A percentile compares a stretch with the other conserved stretches of the same genome.
Evolutionary conservation across 2,113 vertebrate genomes (phyloP).

Genomic region (Dendropsophus ebraccatus): DNA sequence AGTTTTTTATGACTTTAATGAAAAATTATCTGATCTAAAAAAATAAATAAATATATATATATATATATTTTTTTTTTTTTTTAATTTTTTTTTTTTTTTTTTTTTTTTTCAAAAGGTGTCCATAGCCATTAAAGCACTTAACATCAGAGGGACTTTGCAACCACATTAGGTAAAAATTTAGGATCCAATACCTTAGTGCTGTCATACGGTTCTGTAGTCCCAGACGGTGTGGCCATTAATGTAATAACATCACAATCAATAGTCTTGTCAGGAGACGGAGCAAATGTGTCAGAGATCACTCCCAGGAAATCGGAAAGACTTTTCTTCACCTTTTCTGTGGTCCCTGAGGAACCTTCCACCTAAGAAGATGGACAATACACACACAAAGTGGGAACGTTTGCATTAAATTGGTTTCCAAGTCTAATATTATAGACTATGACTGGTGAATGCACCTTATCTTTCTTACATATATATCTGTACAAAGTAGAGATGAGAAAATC

Average conservation of each 20-base stretch:
- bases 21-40: too few relatives aligned
- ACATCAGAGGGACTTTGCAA: background rate
- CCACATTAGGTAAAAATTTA: background rate
- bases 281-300: constrained; percentile 95
- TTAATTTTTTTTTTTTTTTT: too few relatives aligned
- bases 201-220: constrained; percentile 94
- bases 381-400: background rate
- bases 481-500: too few relatives aligned
- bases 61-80: too few relatives aligned
- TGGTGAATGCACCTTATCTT: too few relatives aligned
- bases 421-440: too few relatives aligned
- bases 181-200: constrained; percentile 83
- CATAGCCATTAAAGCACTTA: background rate
- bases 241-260: constrained; percentile 98
- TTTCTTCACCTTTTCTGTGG: constrained; percentile 94
- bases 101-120: too few relatives aligned
- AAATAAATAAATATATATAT: too few relatives aligned
- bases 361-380: constrained; percentile 59
- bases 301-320: constrained; percentile 93
- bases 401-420: too few relatives aligned
- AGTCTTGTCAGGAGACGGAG: constrained; percentile 94
- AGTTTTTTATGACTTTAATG: too few relatives aligned
- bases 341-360: constrained; percentile 88
- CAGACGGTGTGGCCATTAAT: constrained; percentile 90
- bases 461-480: too few relatives aligned